These are phyloP conservation scores for Mungos mungo DNA, from an alignment of 2,113 vertebrate genomes.

Conservation along the genomic window DNA sequence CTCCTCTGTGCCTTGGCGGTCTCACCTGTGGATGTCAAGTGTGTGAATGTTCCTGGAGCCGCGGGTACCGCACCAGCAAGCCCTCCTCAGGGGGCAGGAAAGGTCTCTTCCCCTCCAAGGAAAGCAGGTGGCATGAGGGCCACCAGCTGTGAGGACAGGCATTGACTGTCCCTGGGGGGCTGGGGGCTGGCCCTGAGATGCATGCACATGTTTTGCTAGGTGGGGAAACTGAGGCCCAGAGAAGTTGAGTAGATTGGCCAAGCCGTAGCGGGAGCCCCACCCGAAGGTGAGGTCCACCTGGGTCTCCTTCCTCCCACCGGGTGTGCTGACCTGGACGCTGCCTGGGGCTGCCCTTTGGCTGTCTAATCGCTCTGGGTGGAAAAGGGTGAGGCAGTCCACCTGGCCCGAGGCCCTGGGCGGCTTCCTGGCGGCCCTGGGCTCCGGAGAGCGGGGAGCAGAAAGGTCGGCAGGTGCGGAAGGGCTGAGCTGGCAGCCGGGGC, in stretches of 20 bases:
- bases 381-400: background rate
- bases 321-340: background rate
- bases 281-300: background rate
- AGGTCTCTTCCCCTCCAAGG: background rate
- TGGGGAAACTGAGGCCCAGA: background rate
- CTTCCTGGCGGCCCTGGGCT: background rate
- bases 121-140: background rate
- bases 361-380: background rate
- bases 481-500: background rate
- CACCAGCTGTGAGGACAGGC: background rate
- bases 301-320: background rate
- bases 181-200: background rate
- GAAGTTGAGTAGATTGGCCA: background rate
- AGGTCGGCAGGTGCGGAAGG: background rate
- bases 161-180: background rate
- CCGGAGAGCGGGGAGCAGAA: accelerated
- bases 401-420: background rate
- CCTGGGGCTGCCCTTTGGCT: background rate
- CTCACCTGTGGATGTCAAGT: background rate
- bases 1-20: accelerated
- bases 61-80: background rate
- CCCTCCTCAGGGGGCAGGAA: background rate
- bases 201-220: background rate
- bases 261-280: background rate
- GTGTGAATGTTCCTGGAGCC: no score